Evolutionary conservation across 2,797 vertebrate species (phyloP), one percentile per base, ranked within the genome.

Genomic region (Alectoris magna): DNA sequence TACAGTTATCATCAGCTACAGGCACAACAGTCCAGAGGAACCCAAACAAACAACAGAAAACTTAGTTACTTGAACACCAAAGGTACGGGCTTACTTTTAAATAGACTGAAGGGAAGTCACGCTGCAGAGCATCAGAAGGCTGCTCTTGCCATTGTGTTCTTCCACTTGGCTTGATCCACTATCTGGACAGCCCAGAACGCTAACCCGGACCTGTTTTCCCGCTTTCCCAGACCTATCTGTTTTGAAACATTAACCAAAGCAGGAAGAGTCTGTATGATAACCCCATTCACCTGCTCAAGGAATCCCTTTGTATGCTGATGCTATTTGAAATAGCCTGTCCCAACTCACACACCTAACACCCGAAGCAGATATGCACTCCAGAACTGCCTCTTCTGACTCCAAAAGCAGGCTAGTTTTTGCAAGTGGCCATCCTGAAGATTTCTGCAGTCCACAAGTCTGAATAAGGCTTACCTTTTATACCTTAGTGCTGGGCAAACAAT

Each of bases 381-480:
- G 70, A 81, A 56, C 46, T 48, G 43, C 31, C 71, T 53, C 46
- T 59, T 38, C 43, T n/a, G 21, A 13, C 48, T 71, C 58, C 67
- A 39, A 48, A 43, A 1, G 64, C 29, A 53, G 31, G 70, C 39
- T 17, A n/a, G 16, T 55, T 34, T 34, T 34, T 34, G 34, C 53
- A 49, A 18, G 58, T 63, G 53, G 19, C 31, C 0, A 1, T 39
- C 14, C 24, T 74, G 67, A 43, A 39, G 22, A 38, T 53, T 16
- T 15, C 19, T 53, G 67, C 71, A 44, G 48, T 27, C 71, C 43
- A 7, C 24, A 53, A 36, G 22, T 21, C 63, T 44, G 58, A 73
- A 81, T 38, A 1, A 63, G 34, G 19, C 0, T 0, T 7, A 91
- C 36, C 77, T 77, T 41, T 51, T 53, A 46, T 0, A 1, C 16